Base-by-base conservation (phyloP, 2,113 vertebrate species). In the Salvelinus fontinalis region DNA sequence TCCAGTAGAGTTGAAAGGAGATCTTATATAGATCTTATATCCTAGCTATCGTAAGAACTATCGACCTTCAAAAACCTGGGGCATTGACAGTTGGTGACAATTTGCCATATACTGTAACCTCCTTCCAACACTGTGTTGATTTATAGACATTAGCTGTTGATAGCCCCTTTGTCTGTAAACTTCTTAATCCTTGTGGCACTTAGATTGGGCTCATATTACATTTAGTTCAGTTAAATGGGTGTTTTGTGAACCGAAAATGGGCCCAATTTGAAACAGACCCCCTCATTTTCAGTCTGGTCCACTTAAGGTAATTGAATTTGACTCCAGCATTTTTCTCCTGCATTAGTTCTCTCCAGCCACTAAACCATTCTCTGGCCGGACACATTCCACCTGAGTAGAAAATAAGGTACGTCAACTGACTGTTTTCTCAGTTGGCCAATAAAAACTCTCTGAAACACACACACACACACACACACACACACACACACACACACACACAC, bases 221-320 rank as follows among this genome's bases (percentile, higher is more conserved):
- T 83, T 34, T 70, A 79, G 62, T 44, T 79, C 64, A 71, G 84
- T 81, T 84, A 87, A 88, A 86, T 78, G 82, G 79, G 49, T 81
- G 84, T 90, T 64, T 85, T 84, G 84, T 85, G 79, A 87, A 79
- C 78, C 75, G 74, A 87, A 85, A 89, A 82, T 49, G 7, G 70
- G 81, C 76, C 79, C 84, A 84, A 88, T 87, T 79, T 86, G 85
- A 91, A 87, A 80, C 88, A 88, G 81, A 84, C 82, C 77, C 65
- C 14, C 79, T 87, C 74, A 77, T 89, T 86, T 83, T 75, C 75
- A 87, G 72, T 85, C 83, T 76, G 77, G 76, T 85, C 81, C 85
- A 84, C 84, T 89, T 91, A 75, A 76, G 51, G 75, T 92, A 91
- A 93, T 90, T 92, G 73, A 90, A 92, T 86, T 90, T 84, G 89